Evolutionary conservation across 2,113 vertebrate species (phyloP).

Genomic region (Kryptolebias marmoratus): DNA sequence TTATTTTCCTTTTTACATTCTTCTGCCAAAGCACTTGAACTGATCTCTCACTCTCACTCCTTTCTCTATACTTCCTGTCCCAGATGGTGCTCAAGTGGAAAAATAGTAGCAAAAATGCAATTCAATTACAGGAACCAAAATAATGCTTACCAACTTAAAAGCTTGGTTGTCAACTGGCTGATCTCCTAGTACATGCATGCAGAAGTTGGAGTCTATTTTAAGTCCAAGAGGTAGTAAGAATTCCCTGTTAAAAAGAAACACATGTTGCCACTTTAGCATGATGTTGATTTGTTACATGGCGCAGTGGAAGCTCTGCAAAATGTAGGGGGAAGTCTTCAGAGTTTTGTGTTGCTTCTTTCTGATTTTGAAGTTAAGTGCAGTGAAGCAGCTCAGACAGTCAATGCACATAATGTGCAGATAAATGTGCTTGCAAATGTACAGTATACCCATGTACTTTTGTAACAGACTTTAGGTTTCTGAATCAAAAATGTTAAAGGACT

Average conservation of each 20-base stretch:
- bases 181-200: conserved; percentile 29
- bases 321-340: conserved; percentile 47
- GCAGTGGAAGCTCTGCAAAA: conserved; percentile 35
- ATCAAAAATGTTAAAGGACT: no score
- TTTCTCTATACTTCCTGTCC: conserved; percentile 29
- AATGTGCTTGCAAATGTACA: background rate
- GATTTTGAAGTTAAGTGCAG: conserved; percentile 41
- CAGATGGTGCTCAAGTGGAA: conserved; percentile 62
- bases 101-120: conserved; percentile 71
- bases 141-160: conserved; percentile 57
- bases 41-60: conserved; percentile 17
- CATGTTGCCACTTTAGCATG: conserved; percentile 16
- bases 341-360: conserved; percentile 15
- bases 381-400: conserved; percentile 26
- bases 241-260: conserved; percentile 15
- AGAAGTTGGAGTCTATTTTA: conserved; percentile 22
- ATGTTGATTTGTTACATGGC: conserved; percentile 41
- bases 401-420: background rate
- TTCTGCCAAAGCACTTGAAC: conserved; percentile 43
- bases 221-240: background rate
- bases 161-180: conserved; percentile 18
- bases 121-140: conserved; percentile 67
- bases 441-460: background rate
- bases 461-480: no score
- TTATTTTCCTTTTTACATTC: conserved; percentile 73